Evolutionary conservation across 2,797 vertebrate species (phyloP).

Genomic region (Cichlasoma orientale): DNA sequence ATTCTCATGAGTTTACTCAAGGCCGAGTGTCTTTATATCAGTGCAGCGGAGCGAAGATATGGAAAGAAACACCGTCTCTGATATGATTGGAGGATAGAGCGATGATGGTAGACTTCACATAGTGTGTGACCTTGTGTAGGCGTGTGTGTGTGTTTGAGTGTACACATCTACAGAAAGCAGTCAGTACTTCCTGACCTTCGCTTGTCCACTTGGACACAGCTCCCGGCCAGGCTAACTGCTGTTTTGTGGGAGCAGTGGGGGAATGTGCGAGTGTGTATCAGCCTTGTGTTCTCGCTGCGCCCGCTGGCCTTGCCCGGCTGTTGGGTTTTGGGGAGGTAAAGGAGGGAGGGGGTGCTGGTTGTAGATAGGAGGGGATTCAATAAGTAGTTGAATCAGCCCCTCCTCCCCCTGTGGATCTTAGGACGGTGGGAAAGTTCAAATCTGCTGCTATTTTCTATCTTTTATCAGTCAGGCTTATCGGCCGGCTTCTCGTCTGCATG

Average conservation of each 20-base stretch:
- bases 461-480: conserved; percentile 90
- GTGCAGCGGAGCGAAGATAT: conserved; percentile 42
- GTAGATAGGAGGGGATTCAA: conserved; percentile 70
- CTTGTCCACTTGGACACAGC: conserved; percentile 21
- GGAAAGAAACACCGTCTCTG: conserved; percentile 57
- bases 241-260: conserved; percentile 1
- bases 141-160: conserved; percentile 11
- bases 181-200: conserved; percentile 25
- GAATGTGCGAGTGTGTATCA: conserved; percentile 31
- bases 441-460: conserved; percentile 98
- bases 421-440: conserved; percentile 94
- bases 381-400: conserved; percentile 69
- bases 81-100: conserved; percentile 53
- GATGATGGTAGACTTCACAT: conserved; percentile 52
- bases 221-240: conserved; percentile 6
- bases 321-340: conserved; percentile 17
- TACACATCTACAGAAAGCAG: background rate
- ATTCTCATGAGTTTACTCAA: conserved; percentile 63
- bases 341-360: conserved; percentile 6
- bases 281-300: conserved; percentile 26
- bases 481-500: conserved; percentile 88
- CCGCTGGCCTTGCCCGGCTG: conserved; percentile 57
- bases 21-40: conserved; percentile 52
- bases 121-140: conserved; percentile 48
- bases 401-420: conserved; percentile 71